Percentiles rank a stretch among this genome's conserved stretches.
phyloP scores from a whole-genome alignment of 1,140 invertebrate genomes.

The Aphelinus atriplicis region DNA sequence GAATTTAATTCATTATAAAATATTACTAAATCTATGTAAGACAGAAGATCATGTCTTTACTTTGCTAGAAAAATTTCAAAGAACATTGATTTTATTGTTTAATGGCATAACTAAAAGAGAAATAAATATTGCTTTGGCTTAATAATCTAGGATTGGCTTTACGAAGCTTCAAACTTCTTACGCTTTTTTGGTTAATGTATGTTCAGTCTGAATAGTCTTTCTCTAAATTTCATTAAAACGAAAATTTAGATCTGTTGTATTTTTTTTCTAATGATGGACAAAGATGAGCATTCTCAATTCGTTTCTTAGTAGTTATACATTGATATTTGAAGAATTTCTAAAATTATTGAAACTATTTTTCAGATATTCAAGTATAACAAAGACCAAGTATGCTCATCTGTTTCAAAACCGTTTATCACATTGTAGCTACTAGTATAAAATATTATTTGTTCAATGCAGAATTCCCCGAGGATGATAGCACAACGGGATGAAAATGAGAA shows the following conservation, averaged over 20 bases:
- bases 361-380: neutral
- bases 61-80: slow-evolving; percentile 11
- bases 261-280: slow-evolving; percentile 12
- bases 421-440: neutral
- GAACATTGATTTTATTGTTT: neutral
- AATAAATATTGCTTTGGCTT: slow-evolving; percentile 30
- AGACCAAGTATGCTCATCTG: slow-evolving; percentile 18
- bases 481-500: too few species aligned
- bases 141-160: neutral
- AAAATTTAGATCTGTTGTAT: slow-evolving; percentile 13
- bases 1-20: too few species aligned
- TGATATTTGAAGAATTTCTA: neutral
- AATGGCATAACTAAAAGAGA: neutral
- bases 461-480: too few species aligned
- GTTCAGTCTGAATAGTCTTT: slow-evolving; percentile 32
- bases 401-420: slow-evolving; percentile 21
- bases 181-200: slow-evolving; percentile 5
- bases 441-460: too few species aligned
- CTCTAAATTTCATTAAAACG: slow-evolving; percentile 15
- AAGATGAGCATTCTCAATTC: slow-evolving; percentile 10
- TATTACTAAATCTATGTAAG: too few species aligned
- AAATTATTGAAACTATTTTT: neutral
- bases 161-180: slow-evolving; percentile 5
- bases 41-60: neutral
- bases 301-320: neutral